A percentile compares a stretch with the other conserved stretches of the same genome.
Evolutionary conservation across 2,888 invertebrate species (phyloP).

Genomic region (Plutella xylostella): DNA sequence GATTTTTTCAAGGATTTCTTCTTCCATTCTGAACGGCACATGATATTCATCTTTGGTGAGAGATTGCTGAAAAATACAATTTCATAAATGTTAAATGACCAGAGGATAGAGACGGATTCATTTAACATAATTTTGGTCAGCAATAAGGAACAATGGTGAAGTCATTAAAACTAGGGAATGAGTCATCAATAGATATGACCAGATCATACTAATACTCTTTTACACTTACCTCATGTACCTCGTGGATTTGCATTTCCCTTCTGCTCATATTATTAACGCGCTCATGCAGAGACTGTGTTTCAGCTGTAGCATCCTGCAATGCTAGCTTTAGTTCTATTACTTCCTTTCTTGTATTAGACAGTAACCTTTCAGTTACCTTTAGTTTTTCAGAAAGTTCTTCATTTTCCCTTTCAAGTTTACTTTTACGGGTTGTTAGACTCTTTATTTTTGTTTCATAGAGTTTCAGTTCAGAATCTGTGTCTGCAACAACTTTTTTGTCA

Average conservation of each 20-base stretch:
- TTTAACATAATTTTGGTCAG: too few species aligned
- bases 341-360: slow-evolving; percentile 76
- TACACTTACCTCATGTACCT: slow-evolving; percentile 39
- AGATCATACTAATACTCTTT: too few species aligned
- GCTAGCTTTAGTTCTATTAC: slow-evolving; percentile 71
- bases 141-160: too few species aligned
- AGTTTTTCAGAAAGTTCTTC: slow-evolving; percentile 70
- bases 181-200: too few species aligned
- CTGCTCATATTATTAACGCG: slow-evolving; percentile 47
- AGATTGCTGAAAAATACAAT: slow-evolving; percentile 33
- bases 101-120: too few species aligned
- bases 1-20: slow-evolving; percentile 50
- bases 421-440: slow-evolving; percentile 63
- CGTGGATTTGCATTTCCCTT: slow-evolving; percentile 37
- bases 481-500: slow-evolving; percentile 31
- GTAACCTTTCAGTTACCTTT: slow-evolving; percentile 70
- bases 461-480: slow-evolving; percentile 51
- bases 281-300: slow-evolving; percentile 69
- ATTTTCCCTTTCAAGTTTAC: slow-evolving; percentile 74
- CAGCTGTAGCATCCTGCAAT: slow-evolving; percentile 74
- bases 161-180: too few species aligned
- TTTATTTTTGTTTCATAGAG: slow-evolving; percentile 59
- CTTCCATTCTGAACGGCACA: slow-evolving; percentile 46
- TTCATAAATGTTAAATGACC: slow-evolving; percentile 9
- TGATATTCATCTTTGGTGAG: slow-evolving; percentile 39